Percentiles rank a stretch among this genome's conserved stretches.
These are phyloP conservation scores for Eristalinus sepulchralis DNA, from an alignment of 2,888 invertebrate species.

Conservation along the genomic window DNA sequence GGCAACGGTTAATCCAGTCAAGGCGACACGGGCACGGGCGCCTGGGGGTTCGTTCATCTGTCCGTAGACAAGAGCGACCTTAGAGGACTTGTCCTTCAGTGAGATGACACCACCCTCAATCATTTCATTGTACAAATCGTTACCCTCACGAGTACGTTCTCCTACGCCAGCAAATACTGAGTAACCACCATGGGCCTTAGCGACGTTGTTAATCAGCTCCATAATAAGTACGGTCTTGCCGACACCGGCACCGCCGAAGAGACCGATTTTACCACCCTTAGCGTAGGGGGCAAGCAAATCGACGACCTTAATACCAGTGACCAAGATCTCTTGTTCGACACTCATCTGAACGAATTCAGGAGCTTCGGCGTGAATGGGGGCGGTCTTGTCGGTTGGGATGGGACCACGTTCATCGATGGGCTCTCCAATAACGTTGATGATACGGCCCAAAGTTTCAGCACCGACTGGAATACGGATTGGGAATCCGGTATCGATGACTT, in stretches of 20 bases:
- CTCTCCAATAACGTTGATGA: constrained; percentile 95
- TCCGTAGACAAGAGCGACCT: constrained; percentile 93
- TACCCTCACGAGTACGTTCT: constrained; percentile 96
- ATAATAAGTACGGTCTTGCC: constrained; percentile 98
- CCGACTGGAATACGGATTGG: constrained; percentile 97
- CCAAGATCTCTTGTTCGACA: constrained; percentile 94
- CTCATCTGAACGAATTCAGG: constrained; percentile 96
- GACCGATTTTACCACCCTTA: constrained; percentile 96
- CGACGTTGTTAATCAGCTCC: constrained; percentile 97
- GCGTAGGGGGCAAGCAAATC: constrained; percentile 95
- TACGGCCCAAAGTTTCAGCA: constrained; percentile 93
- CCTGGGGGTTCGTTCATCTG: constrained; percentile 99
- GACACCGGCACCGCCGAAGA: constrained; percentile 96
- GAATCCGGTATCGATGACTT: constrained; percentile 89
- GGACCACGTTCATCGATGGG: constrained; percentile 94
- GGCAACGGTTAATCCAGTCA: constrained; percentile 95
- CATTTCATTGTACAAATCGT: constrained; percentile 98
- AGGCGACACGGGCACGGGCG: constrained; percentile 95
- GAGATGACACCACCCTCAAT: constrained; percentile 96
- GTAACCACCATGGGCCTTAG: constrained; percentile 97
- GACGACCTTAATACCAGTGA: constrained; percentile 95
- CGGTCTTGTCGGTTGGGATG: constrained; percentile 88
- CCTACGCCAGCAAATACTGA: constrained; percentile 98
- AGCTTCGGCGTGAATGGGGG: constrained; percentile 94
- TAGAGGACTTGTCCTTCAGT: constrained; percentile 93